Evolutionary conservation across 2,888 invertebrate genomes (phyloP).

Genomic region (Frankliniella fusca): DNA sequence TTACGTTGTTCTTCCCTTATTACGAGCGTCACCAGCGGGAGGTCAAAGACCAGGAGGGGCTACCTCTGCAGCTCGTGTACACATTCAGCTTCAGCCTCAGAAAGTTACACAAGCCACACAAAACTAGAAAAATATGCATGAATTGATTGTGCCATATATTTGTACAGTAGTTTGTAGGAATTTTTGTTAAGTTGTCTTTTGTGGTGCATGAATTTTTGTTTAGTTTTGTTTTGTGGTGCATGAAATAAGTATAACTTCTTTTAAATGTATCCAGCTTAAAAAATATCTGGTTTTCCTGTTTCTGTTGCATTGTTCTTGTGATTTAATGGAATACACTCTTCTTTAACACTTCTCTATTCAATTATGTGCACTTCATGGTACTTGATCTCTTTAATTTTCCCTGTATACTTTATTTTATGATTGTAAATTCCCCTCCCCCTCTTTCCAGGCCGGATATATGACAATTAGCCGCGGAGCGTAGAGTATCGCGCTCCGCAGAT

Average conservation of each 20-base stretch:
- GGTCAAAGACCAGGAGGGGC: neutral
- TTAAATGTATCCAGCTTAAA: too few relatives aligned
- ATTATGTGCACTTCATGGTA: neutral
- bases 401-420: too few relatives aligned
- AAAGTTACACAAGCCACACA: slow-evolving; percentile 10
- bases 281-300: neutral
- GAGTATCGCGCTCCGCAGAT: slow-evolving; percentile 15
- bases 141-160: neutral
- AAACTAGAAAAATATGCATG: neutral
- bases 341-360: neutral
- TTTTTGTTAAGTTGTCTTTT: too few relatives aligned
- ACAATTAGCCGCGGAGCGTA: slow-evolving; percentile 23
- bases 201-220: too few relatives aligned
- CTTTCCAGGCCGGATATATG: neutral
- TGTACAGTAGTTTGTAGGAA: neutral
- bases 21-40: neutral
- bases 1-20: neutral
- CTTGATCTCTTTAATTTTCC: too few relatives aligned
- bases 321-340: neutral
- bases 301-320: neutral
- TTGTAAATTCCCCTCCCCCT: neutral
- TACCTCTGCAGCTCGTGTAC: neutral
- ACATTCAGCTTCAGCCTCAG: slow-evolving; percentile 14
- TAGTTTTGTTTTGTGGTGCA: too few relatives aligned
- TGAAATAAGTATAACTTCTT: too few relatives aligned